A percentile compares a stretch with the other conserved stretches of the same genome.
These are phyloP conservation scores for Clavelina lepadiformis DNA, from an alignment of 23 tunicate genomes.

Conservation along the genomic window DNA sequence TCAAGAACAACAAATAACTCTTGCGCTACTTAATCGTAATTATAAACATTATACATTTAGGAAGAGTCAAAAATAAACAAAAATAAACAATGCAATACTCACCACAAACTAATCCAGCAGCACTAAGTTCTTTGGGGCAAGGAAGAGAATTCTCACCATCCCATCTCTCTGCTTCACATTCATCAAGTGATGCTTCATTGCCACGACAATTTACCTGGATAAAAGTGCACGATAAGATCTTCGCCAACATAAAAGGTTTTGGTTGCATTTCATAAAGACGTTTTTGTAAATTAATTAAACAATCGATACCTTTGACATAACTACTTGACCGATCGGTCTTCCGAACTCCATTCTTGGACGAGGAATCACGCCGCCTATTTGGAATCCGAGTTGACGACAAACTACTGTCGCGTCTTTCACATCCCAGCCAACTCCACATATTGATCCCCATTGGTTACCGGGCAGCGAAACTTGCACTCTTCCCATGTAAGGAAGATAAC, in stretches of 20 bases:
- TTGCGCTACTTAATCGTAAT: too few species aligned
- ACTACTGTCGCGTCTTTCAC: constrained; percentile 74
- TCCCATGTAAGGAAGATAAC: constrained; percentile 72
- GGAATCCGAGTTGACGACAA: constrained; percentile 85
- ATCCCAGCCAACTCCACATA: constrained; percentile 85
- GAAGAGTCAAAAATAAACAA: too few species aligned
- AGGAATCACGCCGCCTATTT: constrained; percentile 65
- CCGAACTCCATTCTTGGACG: constrained; percentile 61
- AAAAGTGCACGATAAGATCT: neutral
- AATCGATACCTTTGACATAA: constrained; percentile 35
- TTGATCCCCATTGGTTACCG: constrained; percentile 69
- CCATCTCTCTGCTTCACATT: constrained; percentile 55
- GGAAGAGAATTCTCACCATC: constrained; percentile 36
- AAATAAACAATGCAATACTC: too few species aligned
- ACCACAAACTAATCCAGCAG: constrained; percentile 82
- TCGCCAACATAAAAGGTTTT: neutral
- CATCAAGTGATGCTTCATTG: constrained; percentile 29
- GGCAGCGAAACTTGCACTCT: constrained; percentile 69
- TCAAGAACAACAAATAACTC: too few species aligned
- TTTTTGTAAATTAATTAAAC: neutral
- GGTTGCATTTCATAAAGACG: neutral
- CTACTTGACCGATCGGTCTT: constrained; percentile 33
- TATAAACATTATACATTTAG: too few species aligned
- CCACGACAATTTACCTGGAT: constrained; percentile 65
- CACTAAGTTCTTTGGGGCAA: constrained; percentile 20